Percentiles rank a stretch among this genome's conserved stretches.
phyloP scores from a whole-genome alignment of 1,140 invertebrate species.

The Delia radicum region DNA sequence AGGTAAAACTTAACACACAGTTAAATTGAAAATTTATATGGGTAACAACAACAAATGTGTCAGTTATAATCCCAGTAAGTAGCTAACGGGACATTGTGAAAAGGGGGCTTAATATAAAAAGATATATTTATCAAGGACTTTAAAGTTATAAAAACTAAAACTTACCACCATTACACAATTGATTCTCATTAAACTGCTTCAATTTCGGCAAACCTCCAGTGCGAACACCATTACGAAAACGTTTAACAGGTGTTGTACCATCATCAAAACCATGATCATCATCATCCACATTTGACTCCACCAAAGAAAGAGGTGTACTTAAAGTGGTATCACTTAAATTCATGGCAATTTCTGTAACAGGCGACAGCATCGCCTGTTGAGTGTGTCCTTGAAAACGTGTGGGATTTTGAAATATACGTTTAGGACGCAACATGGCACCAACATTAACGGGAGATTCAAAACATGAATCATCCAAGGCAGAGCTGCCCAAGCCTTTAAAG shows the following conservation, averaged over 20 bases:
- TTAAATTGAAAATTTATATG: too few relatives aligned
- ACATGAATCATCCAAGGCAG: background rate
- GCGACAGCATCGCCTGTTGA: background rate
- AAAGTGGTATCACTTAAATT: conserved; percentile 3
- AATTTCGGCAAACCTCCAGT: background rate
- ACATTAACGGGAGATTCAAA: conserved; percentile 20
- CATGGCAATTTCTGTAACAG: conserved; percentile 8
- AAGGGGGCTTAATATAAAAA: too few relatives aligned
- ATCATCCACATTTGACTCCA: background rate
- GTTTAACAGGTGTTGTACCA: conserved; percentile 6
- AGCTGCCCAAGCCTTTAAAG: background rate
- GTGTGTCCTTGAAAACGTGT: background rate
- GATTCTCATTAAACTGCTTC: background rate
- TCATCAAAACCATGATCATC: background rate
- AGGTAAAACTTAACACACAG: too few relatives aligned
- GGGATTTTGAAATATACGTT: background rate
- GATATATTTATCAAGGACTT: too few relatives aligned
- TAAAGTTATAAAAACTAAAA: background rate
- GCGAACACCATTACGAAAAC: background rate
- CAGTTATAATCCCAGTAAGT: too few relatives aligned
- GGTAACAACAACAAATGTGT: too few relatives aligned
- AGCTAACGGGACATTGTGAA: too few relatives aligned
- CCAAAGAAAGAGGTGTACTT: background rate
- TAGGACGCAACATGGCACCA: background rate
- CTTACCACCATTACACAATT: background rate